These are phyloP conservation scores for Emydocephalus ijimae DNA, from an alignment of 2,113 vertebrate species.

Conservation along the genomic window DNA sequence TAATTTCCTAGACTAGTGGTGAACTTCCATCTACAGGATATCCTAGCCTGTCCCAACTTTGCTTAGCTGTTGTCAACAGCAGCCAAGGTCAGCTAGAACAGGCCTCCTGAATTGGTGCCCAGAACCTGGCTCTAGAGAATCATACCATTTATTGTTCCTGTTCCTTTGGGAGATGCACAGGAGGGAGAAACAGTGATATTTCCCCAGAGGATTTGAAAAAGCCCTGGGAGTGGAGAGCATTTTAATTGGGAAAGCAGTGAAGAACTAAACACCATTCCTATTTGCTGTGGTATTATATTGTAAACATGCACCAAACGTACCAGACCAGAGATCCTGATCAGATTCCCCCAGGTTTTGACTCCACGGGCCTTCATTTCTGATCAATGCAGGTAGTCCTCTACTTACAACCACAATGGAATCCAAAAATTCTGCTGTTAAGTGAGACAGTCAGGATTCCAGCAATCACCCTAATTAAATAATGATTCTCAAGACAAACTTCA, in stretches of 20 bases:
- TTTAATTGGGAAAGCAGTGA: neutral
- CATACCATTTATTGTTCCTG: neutral
- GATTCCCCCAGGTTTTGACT: neutral
- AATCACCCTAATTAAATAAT: too few species aligned
- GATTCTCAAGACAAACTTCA: too few species aligned
- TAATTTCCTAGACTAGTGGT: neutral
- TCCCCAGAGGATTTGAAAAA: neutral
- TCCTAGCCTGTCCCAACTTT: neutral
- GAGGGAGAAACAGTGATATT: neutral
- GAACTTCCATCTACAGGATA: neutral
- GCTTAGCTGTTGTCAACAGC: neutral
- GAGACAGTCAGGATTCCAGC: too few species aligned
- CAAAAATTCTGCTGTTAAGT: too few species aligned
- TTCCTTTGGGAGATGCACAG: neutral
- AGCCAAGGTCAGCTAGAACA: neutral
- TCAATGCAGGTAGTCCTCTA: neutral
- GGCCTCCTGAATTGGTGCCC: neutral
- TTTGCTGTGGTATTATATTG: neutral
- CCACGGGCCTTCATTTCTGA: neutral
- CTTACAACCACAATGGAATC: too few species aligned
- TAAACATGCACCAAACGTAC: neutral
- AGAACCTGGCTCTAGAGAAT: neutral
- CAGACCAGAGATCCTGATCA: neutral
- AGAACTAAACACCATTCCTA: neutral
- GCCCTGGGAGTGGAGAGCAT: neutral